phyloP scores from a whole-genome alignment of 2,113 vertebrate genomes.

The Geothlypis trichas region DNA sequence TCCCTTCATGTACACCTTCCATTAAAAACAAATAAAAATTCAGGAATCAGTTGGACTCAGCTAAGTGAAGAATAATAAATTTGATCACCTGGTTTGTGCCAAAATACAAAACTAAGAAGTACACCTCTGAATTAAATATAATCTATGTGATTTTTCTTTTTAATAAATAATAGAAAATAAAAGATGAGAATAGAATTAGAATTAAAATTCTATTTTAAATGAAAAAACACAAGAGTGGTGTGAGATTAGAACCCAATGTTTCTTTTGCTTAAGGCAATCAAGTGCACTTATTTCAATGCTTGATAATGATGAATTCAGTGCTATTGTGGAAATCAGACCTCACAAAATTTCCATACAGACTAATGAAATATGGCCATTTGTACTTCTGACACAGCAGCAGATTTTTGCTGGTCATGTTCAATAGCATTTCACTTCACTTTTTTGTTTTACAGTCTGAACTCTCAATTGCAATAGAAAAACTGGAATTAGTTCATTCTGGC shows the following conservation, averaged over 20 bases:
- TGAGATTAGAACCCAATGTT: slow-evolving; percentile 43
- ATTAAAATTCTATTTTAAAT: neutral
- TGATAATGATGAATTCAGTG: slow-evolving; percentile 1
- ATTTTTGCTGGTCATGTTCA: neutral
- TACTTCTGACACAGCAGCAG: neutral
- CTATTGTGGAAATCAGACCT: neutral
- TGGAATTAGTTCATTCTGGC: neutral
- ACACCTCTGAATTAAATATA: slow-evolving; percentile 48
- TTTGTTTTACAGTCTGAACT: neutral
- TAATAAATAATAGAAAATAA: slow-evolving; percentile 56
- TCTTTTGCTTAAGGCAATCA: slow-evolving; percentile 64
- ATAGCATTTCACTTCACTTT: neutral
- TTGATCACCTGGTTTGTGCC: slow-evolving; percentile 25
- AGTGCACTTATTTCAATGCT: slow-evolving; percentile 46
- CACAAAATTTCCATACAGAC: neutral
- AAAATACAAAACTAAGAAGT: slow-evolving; percentile 34
- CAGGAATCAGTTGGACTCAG: slow-evolving; percentile 27
- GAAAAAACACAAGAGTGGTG: neutral
- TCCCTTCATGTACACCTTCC: slow-evolving; percentile 23
- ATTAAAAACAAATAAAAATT: neutral
- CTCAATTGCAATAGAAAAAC: neutral
- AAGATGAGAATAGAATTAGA: slow-evolving; percentile 8
- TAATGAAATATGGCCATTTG: slow-evolving; percentile 1
- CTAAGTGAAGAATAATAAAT: slow-evolving; percentile 43
- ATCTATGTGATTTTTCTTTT: neutral